phyloP scores from a whole-genome alignment of 2,888 invertebrate genomes.

The Trichopoda pennipes region DNA sequence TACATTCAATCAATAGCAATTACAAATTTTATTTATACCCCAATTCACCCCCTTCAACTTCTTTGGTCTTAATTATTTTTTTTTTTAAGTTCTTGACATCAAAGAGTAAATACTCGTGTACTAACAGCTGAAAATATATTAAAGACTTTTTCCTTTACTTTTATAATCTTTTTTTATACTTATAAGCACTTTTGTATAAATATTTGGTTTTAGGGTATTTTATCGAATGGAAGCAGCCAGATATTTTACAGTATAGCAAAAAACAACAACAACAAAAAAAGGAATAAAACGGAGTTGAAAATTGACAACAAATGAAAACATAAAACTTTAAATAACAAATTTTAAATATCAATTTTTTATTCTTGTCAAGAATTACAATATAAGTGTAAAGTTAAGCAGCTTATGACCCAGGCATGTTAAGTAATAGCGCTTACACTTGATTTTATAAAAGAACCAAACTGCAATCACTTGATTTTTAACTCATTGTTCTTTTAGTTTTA shows the following conservation, averaged over 20 bases:
- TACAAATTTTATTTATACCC: conserved; percentile 30
- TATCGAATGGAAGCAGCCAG: background rate
- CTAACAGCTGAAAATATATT: conserved; percentile 43
- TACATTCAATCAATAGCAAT: conserved; percentile 52
- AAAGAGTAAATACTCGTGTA: conserved; percentile 46
- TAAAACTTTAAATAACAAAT: no score
- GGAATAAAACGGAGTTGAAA: no score
- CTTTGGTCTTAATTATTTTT: conserved; percentile 25
- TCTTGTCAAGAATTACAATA: no score
- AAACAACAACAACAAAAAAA: no score
- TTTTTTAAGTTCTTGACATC: conserved; percentile 43
- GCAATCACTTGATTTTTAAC: no score
- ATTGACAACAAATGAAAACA: no score
- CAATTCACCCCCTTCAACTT: background rate
- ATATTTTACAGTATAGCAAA: conserved; percentile 14
- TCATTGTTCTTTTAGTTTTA: no score
- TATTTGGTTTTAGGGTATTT: conserved; percentile 57
- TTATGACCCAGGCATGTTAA: no score
- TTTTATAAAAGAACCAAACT: no score
- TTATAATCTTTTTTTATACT: conserved; percentile 17
- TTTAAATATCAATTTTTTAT: no score
- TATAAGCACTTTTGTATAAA: background rate
- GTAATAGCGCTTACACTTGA: no score
- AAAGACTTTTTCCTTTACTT: conserved; percentile 5
- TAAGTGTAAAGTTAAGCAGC: no score